These are phyloP conservation scores for Idaea straminata DNA, from an alignment of 2,888 invertebrate genomes.

Conservation along the genomic window DNA sequence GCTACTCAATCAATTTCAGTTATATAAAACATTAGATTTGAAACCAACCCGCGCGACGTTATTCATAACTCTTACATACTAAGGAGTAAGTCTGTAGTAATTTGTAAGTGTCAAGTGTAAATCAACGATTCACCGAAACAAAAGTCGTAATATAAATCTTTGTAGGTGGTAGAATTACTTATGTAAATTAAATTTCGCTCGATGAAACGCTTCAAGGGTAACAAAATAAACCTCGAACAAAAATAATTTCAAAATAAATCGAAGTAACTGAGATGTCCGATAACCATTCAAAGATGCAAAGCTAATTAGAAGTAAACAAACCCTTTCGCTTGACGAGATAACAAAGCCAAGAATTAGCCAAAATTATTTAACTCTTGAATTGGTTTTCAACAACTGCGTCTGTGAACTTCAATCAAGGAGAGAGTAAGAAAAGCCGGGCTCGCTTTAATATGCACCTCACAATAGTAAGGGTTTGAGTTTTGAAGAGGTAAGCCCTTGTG, in stretches of 20 bases:
- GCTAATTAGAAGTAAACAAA: conserved; percentile 43
- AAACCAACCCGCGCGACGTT: no score
- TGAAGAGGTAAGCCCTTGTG: conserved; percentile 68
- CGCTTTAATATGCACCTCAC: conserved; percentile 75
- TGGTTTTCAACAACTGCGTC: conserved; percentile 46
- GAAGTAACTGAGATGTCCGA: conserved; percentile 11
- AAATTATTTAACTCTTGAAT: conserved; percentile 64
- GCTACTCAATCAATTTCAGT: no score
- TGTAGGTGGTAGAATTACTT: conserved; percentile 9
- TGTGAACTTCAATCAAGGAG: conserved; percentile 65
- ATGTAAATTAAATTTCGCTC: conserved; percentile 2
- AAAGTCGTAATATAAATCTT: conserved; percentile 6
- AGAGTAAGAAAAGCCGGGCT: conserved; percentile 58
- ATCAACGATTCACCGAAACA: neutral
- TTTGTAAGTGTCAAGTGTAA: neutral
- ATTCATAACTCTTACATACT: no score
- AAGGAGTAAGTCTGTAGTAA: neutral
- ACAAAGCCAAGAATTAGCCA: conserved; percentile 50
- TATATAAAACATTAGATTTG: no score
- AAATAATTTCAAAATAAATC: conserved; percentile 9
- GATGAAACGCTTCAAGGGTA: neutral
- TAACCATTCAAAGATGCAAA: conserved; percentile 26
- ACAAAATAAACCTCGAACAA: neutral
- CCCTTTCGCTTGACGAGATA: conserved; percentile 35
- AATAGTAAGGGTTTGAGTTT: conserved; percentile 70